Conservation (phyloP, 2,113 vertebrate genomes). For the Semicossyphus pulcher region DNA sequence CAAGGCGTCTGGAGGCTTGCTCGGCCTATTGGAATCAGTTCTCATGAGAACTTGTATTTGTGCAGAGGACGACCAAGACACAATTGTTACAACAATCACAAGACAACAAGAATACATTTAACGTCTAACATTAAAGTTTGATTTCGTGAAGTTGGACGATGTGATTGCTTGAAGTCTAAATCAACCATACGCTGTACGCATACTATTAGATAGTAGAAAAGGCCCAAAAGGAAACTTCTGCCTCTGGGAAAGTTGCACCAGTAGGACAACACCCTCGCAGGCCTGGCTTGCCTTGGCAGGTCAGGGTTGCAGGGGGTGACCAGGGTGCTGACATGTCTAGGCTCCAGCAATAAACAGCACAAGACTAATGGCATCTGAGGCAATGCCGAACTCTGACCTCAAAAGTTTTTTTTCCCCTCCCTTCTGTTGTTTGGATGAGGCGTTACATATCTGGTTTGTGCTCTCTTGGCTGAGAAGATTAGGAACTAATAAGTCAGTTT, state of each 20-base stretch:
- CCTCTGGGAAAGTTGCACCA: conserved; percentile 33
- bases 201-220: too few relatives aligned
- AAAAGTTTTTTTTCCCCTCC: conserved; percentile 52
- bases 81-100: conserved; percentile 55
- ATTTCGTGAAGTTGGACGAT: too few relatives aligned
- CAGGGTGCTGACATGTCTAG: conserved; percentile 83
- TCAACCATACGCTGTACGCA: too few relatives aligned
- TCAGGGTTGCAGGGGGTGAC: conserved; percentile 86
- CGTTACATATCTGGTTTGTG: conserved; percentile 67
- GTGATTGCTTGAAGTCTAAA: too few relatives aligned
- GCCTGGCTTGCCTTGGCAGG: conserved; percentile 74
- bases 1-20: conserved; percentile 27
- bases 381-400: conserved; percentile 88
- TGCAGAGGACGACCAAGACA: conserved; percentile 40
- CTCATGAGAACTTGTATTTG: conserved; percentile 51
- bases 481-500: conserved; percentile 14
- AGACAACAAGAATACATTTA: conserved; percentile 1
- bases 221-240: too few relatives aligned
- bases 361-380: conserved; percentile 91
- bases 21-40: conserved; percentile 35
- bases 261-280: conserved; percentile 71
- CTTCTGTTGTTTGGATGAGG: conserved; percentile 68
- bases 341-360: conserved; percentile 85
- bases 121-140: too few relatives aligned
- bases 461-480: conserved; percentile 14